These are phyloP conservation scores for Strix uralensis DNA, from an alignment of 2,113 vertebrate species.

Conservation along the genomic window DNA sequence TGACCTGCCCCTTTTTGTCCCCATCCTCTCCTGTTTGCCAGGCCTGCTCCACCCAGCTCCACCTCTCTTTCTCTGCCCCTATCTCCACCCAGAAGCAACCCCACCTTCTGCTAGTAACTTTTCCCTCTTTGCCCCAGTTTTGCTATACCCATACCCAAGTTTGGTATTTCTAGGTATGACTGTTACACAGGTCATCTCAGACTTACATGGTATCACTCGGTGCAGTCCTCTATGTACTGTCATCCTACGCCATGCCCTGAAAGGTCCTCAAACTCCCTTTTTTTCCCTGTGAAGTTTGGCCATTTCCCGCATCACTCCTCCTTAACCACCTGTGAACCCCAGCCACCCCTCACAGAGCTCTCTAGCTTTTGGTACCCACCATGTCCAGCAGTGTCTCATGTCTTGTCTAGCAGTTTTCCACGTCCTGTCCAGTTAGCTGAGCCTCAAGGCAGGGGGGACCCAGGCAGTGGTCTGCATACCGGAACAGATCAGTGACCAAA, in stretches of 20 bases:
- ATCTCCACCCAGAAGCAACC: background rate
- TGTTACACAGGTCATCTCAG: background rate
- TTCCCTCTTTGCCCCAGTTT: background rate
- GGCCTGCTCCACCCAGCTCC: background rate
- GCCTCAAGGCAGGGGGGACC: background rate
- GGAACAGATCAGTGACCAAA: background rate
- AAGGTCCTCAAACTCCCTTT: background rate
- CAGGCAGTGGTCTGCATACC: background rate
- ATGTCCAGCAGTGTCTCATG: background rate
- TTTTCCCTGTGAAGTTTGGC: background rate
- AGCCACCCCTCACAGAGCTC: background rate
- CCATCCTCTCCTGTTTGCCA: background rate
- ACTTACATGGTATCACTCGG: background rate
- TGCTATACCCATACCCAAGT: background rate
- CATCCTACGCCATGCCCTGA: background rate
- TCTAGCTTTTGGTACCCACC: background rate
- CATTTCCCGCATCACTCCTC: background rate
- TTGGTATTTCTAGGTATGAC: background rate
- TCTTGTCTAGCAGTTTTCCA: background rate
- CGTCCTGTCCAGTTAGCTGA: background rate
- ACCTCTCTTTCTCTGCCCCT: background rate
- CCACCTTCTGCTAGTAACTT: background rate
- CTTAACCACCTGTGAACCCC: background rate
- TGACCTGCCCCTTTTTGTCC: background rate
- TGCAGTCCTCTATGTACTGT: background rate